Conservation (phyloP, 2,888 invertebrate genomes). For the Drosophila diplacantha region DNA sequence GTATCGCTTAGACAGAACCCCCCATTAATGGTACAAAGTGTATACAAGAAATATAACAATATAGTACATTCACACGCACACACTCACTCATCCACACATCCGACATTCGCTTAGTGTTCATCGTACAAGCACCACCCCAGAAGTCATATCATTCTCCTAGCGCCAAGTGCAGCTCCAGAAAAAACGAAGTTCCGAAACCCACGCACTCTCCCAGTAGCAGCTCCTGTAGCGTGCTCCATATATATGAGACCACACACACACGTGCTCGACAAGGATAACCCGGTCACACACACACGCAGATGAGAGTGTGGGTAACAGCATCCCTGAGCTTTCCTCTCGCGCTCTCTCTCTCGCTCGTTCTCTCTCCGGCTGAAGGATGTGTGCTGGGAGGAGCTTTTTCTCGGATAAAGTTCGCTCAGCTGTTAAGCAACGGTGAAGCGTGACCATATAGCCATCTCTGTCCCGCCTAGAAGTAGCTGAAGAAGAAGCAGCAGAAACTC, state of each 20-base stretch:
- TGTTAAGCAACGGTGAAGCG: slow-evolving; percentile 19
- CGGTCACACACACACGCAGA: slow-evolving; percentile 50
- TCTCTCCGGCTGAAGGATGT: slow-evolving; percentile 8
- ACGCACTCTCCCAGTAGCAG: slow-evolving; percentile 29
- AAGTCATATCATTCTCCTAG: slow-evolving; percentile 26
- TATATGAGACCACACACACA: slow-evolving; percentile 40
- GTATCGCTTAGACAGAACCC: slow-evolving; percentile 26
- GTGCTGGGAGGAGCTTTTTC: slow-evolving; percentile 34
- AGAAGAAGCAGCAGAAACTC: slow-evolving; percentile 3
- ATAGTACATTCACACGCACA: slow-evolving; percentile 21
- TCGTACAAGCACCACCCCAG: slow-evolving; percentile 12
- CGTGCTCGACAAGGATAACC: slow-evolving; percentile 55
- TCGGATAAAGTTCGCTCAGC: slow-evolving; percentile 52
- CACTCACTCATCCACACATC: slow-evolving; percentile 9
- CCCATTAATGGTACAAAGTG: slow-evolving; percentile 12
- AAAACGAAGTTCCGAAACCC: slow-evolving; percentile 16
- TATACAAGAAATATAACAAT: slow-evolving; percentile 8
- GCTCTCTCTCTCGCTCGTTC: slow-evolving; percentile 1
- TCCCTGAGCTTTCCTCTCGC: slow-evolving; percentile 9
- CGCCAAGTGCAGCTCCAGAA: slow-evolving; percentile 29
- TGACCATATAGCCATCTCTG: slow-evolving; percentile 28
- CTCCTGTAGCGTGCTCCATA: slow-evolving; percentile 50
- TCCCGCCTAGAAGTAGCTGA: slow-evolving; percentile 2
- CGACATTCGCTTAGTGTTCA: slow-evolving; percentile 19
- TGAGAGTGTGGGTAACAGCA: slow-evolving; percentile 39